Base-by-base conservation (phyloP, 1,140 invertebrate genomes). In the Drosophila subpulchrella region DNA sequence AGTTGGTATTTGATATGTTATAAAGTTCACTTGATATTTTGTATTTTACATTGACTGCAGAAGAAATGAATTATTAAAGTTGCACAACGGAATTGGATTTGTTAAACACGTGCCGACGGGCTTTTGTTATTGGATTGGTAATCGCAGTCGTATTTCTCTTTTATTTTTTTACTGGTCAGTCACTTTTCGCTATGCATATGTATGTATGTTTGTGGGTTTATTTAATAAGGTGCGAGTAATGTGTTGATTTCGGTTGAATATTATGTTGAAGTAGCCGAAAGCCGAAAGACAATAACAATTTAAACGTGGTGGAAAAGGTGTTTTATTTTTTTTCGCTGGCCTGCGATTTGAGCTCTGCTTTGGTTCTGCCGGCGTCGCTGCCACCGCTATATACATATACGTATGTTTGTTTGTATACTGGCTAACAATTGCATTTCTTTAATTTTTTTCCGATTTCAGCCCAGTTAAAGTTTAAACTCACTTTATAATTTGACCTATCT, bases 261-360 rank as follows among this genome's bases (percentile, higher is more conserved):
- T 54, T 62, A 73, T 53, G 60, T 61, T 66, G 56, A 38, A 61
- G 56, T 39, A 55, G 62, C 70, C 66, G 66, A 78, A 65, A 55
- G 62, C 70, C 66, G 61, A 65, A 65, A 60, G 72, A 65, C 61
- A 75, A 70, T 55, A 80, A 75, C 58, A 79, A 79, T 53, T 68
- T 68, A 12, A 68, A 54, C 38, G 65, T 68, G 65, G 65, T 68
- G 65, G 65, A 66, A 68, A 68, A 66, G 60, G 47, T 36, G 46
- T 47, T 72, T 51, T 27, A 42, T 42, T 32, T 38, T 20, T 68
- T 47, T 32, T 51, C 39, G 39, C 60, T 46, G 30, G 41, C 27
- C 55, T 47, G 39, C 51, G 65, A 65, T 71, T 71, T 57, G 38
- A 24, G 62, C 41, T 65, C 41, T 70, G 62, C 63, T 54, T 70